Evolutionary conservation across 2,113 vertebrate genomes (phyloP).

Genomic region (Neomonachus schauinslandi): DNA sequence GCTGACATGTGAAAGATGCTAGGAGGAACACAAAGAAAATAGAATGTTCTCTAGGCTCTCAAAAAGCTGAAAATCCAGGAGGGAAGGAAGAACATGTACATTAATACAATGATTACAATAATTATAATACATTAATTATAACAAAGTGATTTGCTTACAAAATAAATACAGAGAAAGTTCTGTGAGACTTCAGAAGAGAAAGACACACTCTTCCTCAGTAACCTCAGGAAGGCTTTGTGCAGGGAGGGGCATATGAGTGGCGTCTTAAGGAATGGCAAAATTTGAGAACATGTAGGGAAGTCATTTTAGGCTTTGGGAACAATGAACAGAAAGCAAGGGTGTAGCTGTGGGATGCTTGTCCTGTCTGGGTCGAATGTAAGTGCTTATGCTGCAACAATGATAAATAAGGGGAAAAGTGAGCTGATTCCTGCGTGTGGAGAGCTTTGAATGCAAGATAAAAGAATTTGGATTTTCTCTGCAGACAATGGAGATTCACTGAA

Average conservation of each 20-base stretch:
- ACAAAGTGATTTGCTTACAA: slow-evolving; percentile 45
- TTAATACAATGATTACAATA: neutral
- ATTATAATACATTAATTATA: neutral
- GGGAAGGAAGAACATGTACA: slow-evolving; percentile 40
- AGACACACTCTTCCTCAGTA: neutral
- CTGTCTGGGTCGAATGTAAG: neutral
- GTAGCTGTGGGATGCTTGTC: neutral
- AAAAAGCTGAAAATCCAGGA: slow-evolving; percentile 45
- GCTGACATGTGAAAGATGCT: slow-evolving; percentile 57
- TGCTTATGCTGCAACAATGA: neutral
- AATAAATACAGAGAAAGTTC: slow-evolving; percentile 43
- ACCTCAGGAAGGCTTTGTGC: neutral
- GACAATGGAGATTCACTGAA: neutral
- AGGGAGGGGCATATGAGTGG: neutral
- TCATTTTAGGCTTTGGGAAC: neutral
- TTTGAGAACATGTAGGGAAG: neutral
- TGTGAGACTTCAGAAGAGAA: slow-evolving; percentile 31
- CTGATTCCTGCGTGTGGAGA: neutral
- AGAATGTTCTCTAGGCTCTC: slow-evolving; percentile 53
- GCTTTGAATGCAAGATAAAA: neutral
- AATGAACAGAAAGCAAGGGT: neutral
- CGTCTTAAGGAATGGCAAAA: neutral
- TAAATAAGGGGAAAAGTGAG: neutral
- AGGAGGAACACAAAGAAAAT: slow-evolving; percentile 49
- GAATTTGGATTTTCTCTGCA: neutral